Percentiles rank a stretch among this genome's conserved stretches.
phyloP scores from a whole-genome alignment of 2,113 vertebrate genomes.

The Cebidichthys violaceus region DNA sequence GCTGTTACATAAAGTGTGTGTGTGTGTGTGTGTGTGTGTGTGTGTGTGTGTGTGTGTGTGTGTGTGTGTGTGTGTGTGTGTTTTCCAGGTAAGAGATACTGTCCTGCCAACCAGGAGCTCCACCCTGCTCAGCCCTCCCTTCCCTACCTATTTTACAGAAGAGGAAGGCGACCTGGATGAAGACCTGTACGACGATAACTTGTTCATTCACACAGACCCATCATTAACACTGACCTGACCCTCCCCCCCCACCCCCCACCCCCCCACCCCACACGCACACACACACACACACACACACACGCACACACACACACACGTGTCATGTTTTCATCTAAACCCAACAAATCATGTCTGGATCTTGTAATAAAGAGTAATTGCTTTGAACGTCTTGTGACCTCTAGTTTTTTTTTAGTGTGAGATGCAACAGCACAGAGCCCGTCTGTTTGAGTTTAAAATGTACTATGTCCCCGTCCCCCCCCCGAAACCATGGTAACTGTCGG shows the following conservation, averaged over 20 bases:
- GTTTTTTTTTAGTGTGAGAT: not conserved
- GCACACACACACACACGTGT: not conserved
- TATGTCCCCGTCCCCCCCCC: conserved; percentile 34
- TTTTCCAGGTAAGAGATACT: conserved; percentile 88
- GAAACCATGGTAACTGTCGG: conserved; percentile 80
- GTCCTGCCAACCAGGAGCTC: conserved; percentile 79
- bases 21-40: conserved; percentile 29
- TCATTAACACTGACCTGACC: conserved; percentile 81
- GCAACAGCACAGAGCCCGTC: conserved; percentile 13
- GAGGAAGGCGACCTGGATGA: conserved; percentile 90
- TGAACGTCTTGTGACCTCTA: conserved; percentile 1
- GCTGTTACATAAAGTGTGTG: too few species aligned
- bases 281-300: not conserved
- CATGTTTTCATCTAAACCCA: conserved; percentile 2
- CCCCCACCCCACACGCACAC: not conserved
- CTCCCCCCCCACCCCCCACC: not conserved
- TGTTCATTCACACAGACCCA: conserved; percentile 88
- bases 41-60: conserved; percentile 24
- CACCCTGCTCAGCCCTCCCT: conserved; percentile 85
- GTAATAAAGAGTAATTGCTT: conserved; percentile 71
- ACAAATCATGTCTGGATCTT: conserved; percentile 30
- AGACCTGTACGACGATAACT: conserved; percentile 88
- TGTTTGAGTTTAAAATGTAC: conserved; percentile 68
- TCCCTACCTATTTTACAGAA: conserved; percentile 94
- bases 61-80: conserved; percentile 26